phyloP scores from a whole-genome alignment of 2,113 vertebrate genomes.

The Poicephalus gulielmi region DNA sequence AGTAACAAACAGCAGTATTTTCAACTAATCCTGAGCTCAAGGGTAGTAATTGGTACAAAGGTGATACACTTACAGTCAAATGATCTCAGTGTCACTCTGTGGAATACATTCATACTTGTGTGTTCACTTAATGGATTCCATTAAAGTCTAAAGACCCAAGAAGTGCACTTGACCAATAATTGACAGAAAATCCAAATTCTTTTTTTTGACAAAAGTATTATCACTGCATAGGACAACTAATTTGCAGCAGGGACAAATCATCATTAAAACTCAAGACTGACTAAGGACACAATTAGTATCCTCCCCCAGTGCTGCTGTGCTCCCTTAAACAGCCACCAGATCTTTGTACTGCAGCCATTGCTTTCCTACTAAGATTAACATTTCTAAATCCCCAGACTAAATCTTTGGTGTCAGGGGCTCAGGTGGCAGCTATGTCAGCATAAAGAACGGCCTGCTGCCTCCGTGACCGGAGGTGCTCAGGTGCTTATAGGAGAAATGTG shows the following conservation, averaged over 20 bases:
- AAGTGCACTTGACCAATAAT: neutral
- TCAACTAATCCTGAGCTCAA: neutral
- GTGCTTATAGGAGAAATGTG: neutral
- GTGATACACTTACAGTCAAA: neutral
- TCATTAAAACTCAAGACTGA: neutral
- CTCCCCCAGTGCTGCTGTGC: neutral
- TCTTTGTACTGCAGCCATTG: neutral
- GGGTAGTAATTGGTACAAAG: neutral
- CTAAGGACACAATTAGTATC: neutral
- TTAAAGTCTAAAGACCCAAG: neutral
- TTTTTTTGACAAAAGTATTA: neutral
- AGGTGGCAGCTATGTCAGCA: constrained; percentile 23
- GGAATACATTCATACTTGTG: neutral
- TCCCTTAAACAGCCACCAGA: neutral
- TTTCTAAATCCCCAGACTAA: constrained; percentile 3
- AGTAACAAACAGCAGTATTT: neutral
- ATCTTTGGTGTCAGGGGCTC: constrained; percentile 28
- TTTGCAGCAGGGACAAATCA: neutral
- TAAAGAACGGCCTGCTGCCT: neutral
- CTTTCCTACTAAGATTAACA: neutral
- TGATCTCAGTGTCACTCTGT: neutral
- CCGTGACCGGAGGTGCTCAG: neutral
- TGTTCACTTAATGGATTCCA: neutral
- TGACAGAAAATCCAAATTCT: neutral
- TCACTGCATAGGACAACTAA: neutral